These are phyloP conservation scores for Penaeus japonicus DNA, from an alignment of 1,140 invertebrate species.

Conservation along the genomic window DNA sequence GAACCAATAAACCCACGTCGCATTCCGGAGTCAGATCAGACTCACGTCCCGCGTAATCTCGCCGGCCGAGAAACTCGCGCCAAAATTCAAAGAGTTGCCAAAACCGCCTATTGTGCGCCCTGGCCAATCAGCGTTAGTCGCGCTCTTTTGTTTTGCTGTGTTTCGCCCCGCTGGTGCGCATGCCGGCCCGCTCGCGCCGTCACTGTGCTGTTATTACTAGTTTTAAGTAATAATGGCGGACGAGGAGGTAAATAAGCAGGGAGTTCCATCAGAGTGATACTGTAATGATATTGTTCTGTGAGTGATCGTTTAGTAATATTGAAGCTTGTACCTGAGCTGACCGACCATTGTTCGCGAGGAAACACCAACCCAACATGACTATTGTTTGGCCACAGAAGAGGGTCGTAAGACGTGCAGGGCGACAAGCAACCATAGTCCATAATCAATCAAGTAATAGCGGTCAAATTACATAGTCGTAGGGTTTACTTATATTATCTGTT, in stretches of 20 bases:
- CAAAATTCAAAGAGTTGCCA: background rate
- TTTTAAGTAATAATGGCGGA: slow-evolving; percentile 3
- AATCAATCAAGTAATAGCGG: background rate
- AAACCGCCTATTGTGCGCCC: background rate
- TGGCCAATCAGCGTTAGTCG: background rate
- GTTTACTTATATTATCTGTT: background rate
- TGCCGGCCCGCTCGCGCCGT: background rate
- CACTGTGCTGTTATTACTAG: background rate
- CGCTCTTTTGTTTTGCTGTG: background rate
- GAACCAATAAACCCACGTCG: background rate
- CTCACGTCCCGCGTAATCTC: background rate
- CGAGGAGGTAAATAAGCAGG: slow-evolving; percentile 9
- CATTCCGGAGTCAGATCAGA: background rate
- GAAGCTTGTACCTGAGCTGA: background rate
- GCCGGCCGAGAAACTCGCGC: background rate
- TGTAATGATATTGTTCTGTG: slow-evolving; percentile 43
- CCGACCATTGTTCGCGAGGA: slow-evolving; percentile 38
- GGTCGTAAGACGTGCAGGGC: background rate
- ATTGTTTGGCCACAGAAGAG: background rate
- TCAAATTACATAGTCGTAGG: background rate
- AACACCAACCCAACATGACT: slow-evolving; percentile 31
- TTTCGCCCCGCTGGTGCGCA: background rate
- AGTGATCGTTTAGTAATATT: slow-evolving; percentile 43
- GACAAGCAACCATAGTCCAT: background rate
- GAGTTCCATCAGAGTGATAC: slow-evolving; percentile 2